phyloP scores from a whole-genome alignment of 2,113 vertebrate species.

The Epinephelus fuscoguttatus region DNA sequence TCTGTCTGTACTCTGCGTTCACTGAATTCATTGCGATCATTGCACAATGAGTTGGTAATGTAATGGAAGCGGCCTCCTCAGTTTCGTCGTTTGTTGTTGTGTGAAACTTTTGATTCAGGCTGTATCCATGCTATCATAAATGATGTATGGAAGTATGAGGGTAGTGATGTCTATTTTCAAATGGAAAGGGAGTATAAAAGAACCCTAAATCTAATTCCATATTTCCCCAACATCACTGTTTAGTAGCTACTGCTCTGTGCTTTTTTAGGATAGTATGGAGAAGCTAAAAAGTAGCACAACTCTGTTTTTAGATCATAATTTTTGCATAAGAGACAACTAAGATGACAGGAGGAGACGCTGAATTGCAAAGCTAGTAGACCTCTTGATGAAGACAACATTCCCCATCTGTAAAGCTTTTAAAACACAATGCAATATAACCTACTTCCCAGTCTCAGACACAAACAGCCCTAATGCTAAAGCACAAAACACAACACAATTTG shows the following conservation, averaged over 20 bases:
- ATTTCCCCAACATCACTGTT: not conserved
- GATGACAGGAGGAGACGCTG: not conserved
- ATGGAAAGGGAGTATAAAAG: no score
- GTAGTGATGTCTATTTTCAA: no score
- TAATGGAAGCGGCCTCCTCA: no score
- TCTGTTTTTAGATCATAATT: not conserved
- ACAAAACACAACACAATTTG: constrained; percentile 23
- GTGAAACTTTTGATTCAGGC: no score
- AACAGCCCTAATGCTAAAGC: not conserved
- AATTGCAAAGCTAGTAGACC: not conserved
- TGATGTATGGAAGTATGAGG: no score
- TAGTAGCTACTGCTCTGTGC: not conserved
- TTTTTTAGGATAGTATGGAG: not conserved
- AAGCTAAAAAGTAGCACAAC: not conserved
- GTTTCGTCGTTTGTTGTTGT: no score
- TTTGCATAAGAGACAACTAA: not conserved
- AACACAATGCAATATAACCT: not conserved
- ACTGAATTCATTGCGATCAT: no score
- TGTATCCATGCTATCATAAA: no score
- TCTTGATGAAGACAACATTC: not conserved
- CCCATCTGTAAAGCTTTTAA: constrained; percentile 2
- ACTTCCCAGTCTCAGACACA: not conserved
- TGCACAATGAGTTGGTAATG: no score
- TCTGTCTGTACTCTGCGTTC: no score
- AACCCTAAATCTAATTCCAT: no score